A percentile compares a stretch with the other conserved stretches of the same genome.
Conservation (phyloP, 2,888 invertebrate genomes). For the Epirrhoe tristata region DNA sequence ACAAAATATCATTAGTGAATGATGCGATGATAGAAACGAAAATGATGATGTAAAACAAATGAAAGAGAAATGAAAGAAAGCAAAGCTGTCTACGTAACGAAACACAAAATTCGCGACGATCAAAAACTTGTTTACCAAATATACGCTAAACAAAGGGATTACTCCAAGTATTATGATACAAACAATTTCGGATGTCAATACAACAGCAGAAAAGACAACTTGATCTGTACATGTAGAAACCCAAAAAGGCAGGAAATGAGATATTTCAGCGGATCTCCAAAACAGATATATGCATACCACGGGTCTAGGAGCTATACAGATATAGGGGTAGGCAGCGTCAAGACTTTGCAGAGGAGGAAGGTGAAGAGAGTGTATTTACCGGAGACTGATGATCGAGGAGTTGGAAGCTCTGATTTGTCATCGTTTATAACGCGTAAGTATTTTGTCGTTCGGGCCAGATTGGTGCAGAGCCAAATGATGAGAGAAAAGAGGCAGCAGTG, state of each 20-base stretch:
- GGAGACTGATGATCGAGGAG: constrained; percentile 62
- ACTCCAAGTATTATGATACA: constrained; percentile 37
- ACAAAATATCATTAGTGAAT: background rate
- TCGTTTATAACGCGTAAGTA: constrained; percentile 56
- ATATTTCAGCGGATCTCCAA: constrained; percentile 50
- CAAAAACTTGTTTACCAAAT: constrained; percentile 38
- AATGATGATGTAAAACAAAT: constrained; percentile 59
- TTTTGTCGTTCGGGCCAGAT: background rate
- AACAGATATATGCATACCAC: constrained; percentile 55
- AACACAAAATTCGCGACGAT: constrained; percentile 43
- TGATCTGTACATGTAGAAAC: constrained; percentile 51
- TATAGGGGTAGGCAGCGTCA: constrained; percentile 65
- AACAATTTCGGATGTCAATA: constrained; percentile 61
- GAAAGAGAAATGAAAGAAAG: constrained; percentile 63
- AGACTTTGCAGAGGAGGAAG: constrained; percentile 57
- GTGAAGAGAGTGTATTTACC: constrained; percentile 66
- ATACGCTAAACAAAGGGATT: constrained; percentile 32
- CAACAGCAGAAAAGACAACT: constrained; percentile 52
- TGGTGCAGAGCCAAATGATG: too few relatives aligned
- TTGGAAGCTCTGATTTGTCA: constrained; percentile 60
- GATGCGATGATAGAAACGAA: constrained; percentile 36
- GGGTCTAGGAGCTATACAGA: constrained; percentile 57
- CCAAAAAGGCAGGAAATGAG: constrained; percentile 45
- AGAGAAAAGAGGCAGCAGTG: too few relatives aligned
- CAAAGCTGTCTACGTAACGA: constrained; percentile 60